Evolutionary conservation across 2,888 invertebrate genomes (phyloP).

Genomic region (Caenorhabditis panamensis): DNA sequence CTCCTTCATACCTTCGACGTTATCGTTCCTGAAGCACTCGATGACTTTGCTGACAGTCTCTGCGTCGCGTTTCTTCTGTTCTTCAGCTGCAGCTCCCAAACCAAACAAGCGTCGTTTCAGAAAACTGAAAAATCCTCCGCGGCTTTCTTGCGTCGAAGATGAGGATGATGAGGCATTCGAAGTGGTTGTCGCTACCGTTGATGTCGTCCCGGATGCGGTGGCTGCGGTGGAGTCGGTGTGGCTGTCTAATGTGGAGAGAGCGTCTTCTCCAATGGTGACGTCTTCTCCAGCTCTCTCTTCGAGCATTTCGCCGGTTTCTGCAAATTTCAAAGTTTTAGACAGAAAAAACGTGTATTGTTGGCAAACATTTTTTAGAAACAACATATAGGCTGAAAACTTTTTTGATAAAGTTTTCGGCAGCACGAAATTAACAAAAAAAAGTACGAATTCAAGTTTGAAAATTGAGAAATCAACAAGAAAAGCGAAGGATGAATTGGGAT

Average conservation of each 20-base stretch:
- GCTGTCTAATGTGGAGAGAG: constrained; percentile 19
- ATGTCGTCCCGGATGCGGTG: neutral
- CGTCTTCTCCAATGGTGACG: constrained; percentile 38
- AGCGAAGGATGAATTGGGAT: too few species aligned
- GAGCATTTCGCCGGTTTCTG: constrained; percentile 12
- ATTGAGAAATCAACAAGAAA: too few species aligned
- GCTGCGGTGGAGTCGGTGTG: constrained; percentile 12
- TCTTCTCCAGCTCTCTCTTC: constrained; percentile 12
- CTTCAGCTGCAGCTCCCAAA: constrained; percentile 9
- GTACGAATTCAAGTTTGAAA: too few species aligned
- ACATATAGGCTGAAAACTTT: too few species aligned
- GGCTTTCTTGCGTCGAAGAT: neutral
- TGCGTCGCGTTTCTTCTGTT: constrained; percentile 6
- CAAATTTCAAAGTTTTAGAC: neutral
- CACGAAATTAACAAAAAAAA: too few species aligned
- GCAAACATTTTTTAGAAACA: neutral
- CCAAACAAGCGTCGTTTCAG: constrained; percentile 23
- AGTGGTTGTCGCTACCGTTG: neutral
- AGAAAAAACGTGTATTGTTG: neutral
- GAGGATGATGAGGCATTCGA: neutral
- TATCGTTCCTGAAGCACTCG: constrained; percentile 30
- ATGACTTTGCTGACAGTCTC: constrained; percentile 23
- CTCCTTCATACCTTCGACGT: constrained; percentile 27
- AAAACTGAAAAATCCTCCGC: constrained; percentile 3
- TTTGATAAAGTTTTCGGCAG: too few species aligned